These are phyloP conservation scores for Poliocrania exsul DNA, from an alignment of 2,797 vertebrate species.

Conservation along the genomic window DNA sequence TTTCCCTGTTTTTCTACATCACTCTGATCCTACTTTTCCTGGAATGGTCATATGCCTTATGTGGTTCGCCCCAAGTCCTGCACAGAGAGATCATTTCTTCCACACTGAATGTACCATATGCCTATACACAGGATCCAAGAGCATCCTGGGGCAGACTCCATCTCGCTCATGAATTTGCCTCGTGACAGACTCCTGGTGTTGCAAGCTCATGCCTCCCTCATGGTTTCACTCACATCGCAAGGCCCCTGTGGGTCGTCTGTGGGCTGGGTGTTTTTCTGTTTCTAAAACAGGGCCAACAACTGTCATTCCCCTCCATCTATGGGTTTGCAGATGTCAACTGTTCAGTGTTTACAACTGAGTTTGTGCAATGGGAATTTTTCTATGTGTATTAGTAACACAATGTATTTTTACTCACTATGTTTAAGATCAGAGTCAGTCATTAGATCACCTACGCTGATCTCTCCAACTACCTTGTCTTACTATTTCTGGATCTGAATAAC, in stretches of 20 bases:
- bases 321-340: neutral
- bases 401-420: neutral
- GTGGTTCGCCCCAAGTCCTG: rapidly evolving
- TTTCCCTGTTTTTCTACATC: neutral
- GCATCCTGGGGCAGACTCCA: neutral
- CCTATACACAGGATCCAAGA: neutral
- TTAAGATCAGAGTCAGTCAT: neutral
- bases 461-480: neutral
- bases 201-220: neutral
- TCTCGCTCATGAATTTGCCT: neutral
- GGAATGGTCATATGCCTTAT: neutral
- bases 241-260: rapidly evolving
- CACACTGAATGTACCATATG: rapidly evolving
- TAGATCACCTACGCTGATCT: constrained; percentile 9
- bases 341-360: neutral
- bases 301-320: neutral
- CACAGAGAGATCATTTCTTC: neutral
- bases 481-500: neutral
- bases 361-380: constrained; percentile 13
- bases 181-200: neutral
- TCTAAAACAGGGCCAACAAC: neutral
- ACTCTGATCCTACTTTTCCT: neutral
- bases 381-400: neutral
- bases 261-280: constrained; percentile 15
- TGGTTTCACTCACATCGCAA: neutral